A percentile compares a stretch with the other conserved stretches of the same genome.
phyloP scores from a whole-genome alignment of 1,140 invertebrate species.

The Chironomus striatipennis region DNA sequence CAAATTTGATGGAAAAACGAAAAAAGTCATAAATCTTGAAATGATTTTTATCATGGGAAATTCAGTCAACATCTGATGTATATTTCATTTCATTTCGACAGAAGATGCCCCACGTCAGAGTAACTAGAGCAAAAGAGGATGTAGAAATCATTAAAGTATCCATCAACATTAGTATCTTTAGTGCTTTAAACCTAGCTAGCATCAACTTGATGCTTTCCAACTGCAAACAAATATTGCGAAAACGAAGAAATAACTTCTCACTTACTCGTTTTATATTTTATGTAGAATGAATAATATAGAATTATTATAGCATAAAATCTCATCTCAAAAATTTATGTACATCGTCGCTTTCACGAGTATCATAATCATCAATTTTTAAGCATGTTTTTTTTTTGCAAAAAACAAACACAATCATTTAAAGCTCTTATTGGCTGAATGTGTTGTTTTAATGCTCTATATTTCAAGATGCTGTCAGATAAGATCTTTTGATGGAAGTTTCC shows the following conservation, averaged over 20 bases:
- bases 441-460: too few species aligned
- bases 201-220: background rate
- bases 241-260: background rate
- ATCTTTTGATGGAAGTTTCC: too few species aligned
- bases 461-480: too few species aligned
- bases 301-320: constrained; percentile 14
- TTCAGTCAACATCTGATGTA: background rate
- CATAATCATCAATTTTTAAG: background rate
- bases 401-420: too few species aligned
- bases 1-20: background rate
- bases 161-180: background rate
- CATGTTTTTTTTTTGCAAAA: too few species aligned
- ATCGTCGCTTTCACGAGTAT: constrained; percentile 2
- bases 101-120: background rate
- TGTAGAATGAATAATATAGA: background rate
- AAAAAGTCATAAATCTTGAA: constrained; percentile 20
- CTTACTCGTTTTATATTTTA: background rate
- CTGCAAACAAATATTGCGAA: background rate
- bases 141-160: constrained; percentile 20
- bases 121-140: background rate
- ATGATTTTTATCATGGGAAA: constrained; percentile 23
- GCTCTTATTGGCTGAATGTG: too few species aligned
- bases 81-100: background rate
- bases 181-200: background rate
- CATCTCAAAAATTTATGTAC: background rate